These are phyloP conservation scores for Macrosoma leucophasiata DNA, from an alignment of 2,888 invertebrate genomes.

Conservation along the genomic window DNA sequence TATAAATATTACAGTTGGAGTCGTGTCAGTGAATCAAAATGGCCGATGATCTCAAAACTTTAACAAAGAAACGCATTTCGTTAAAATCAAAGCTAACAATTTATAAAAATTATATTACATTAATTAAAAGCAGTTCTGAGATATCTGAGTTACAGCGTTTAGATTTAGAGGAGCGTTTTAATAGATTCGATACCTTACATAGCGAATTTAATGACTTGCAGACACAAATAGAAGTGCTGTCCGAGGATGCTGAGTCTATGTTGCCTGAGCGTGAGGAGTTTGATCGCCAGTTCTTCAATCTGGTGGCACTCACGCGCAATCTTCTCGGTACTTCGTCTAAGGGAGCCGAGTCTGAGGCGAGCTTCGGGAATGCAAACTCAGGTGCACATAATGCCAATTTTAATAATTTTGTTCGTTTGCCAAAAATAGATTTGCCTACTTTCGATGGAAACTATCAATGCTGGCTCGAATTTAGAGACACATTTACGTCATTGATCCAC, in stretches of 20 bases:
- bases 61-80: not conserved
- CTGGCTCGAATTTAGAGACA: conserved; percentile 19
- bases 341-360: not conserved
- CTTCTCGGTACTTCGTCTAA: not conserved
- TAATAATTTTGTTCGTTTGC: conserved; percentile 8
- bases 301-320: conserved; percentile 5
- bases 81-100: conserved; percentile 2
- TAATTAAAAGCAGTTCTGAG: not conserved
- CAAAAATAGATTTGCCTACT: conserved; percentile 19
- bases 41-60: too few species aligned
- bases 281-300: conserved; percentile 7
- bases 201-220: too few species aligned
- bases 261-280: conserved; percentile 12
- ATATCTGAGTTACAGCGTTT: not conserved
- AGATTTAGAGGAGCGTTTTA: not conserved
- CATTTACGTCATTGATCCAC: conserved; percentile 15
- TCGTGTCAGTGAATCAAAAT: too few species aligned
- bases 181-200: conserved; percentile 3
- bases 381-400: not conserved
- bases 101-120: not conserved
- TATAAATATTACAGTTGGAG: too few species aligned
- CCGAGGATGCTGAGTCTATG: conserved; percentile 8
- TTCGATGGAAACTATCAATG: conserved; percentile 19
- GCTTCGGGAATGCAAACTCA: not conserved
- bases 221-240: conserved; percentile 12